phyloP scores from a whole-genome alignment of 2,797 vertebrate species.

The Karalla daura region DNA sequence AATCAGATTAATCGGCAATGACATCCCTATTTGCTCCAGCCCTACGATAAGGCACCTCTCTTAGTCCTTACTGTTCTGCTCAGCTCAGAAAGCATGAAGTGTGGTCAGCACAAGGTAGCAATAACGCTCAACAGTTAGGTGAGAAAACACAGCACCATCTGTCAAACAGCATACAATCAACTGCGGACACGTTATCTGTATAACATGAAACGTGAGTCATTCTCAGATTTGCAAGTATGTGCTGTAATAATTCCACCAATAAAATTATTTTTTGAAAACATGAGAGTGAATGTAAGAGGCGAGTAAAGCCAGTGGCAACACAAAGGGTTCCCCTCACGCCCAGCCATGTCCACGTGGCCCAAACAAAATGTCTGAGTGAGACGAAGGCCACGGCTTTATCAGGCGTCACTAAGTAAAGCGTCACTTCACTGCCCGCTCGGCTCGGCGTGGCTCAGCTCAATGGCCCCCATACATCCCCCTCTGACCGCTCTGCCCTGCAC shows the following conservation, averaged over 20 bases:
- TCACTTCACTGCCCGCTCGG: constrained; percentile 21
- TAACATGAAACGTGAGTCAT: no score
- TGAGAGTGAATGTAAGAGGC: no score
- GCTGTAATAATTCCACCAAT: no score
- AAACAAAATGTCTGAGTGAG: constrained; percentile 22
- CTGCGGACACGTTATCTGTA: no score
- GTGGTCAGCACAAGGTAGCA: no score
- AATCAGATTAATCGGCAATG: neutral
- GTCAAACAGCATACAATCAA: no score
- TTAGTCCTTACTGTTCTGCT: neutral
- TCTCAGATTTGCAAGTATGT: no score
- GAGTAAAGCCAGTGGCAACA: neutral
- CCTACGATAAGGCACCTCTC: neutral
- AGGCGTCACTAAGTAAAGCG: constrained; percentile 40
- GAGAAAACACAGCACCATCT: neutral
- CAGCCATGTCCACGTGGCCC: no score
- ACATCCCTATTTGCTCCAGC: neutral
- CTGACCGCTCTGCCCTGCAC: neutral
- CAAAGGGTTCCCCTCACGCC: neutral
- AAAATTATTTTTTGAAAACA: no score
- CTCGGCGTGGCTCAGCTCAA: neutral
- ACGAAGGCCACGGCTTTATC: constrained; percentile 32
- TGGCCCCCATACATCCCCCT: neutral
- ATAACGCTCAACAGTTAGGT: no score
- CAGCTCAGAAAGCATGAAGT: neutral